Conservation (phyloP, 2,888 invertebrate genomes). For the Tachystola acroxantha region DNA sequence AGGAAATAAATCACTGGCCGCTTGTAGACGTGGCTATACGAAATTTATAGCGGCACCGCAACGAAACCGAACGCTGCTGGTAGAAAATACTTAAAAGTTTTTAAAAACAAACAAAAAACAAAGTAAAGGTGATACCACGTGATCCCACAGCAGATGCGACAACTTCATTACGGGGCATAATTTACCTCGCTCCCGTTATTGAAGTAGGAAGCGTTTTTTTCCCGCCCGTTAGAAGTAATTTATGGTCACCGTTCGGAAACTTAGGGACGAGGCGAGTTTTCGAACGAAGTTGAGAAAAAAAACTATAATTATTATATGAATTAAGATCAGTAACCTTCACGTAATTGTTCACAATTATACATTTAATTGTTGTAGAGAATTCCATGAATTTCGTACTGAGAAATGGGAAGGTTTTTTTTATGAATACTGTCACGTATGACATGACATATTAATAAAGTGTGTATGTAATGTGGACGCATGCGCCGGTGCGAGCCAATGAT, state of each 20-base stretch:
- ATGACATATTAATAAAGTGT: conserved; percentile 6
- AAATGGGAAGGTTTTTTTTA: conserved; percentile 6
- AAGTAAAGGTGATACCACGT: conserved; percentile 33
- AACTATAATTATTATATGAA: conserved; percentile 19
- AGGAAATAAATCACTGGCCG: conserved; percentile 70
- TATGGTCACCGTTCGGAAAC: conserved; percentile 56
- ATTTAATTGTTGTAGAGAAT: conserved; percentile 7
- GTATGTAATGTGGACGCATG: neutral
- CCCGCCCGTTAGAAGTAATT: conserved; percentile 60
- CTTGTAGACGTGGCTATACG: conserved; percentile 59
- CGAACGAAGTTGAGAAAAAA: conserved; percentile 25
- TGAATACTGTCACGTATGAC: conserved; percentile 9
- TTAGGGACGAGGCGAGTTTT: conserved; percentile 30
- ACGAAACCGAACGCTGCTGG: conserved; percentile 36
- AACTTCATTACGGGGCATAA: conserved; percentile 66
- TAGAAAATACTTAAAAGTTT: conserved; percentile 55
- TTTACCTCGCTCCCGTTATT: conserved; percentile 71
- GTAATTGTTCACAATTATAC: conserved; percentile 20
- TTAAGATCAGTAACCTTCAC: conserved; percentile 23
- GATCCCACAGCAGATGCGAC: conserved; percentile 65
- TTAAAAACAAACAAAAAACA: conserved; percentile 43
- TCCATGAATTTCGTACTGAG: conserved; percentile 6
- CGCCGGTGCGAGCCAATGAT: neutral
- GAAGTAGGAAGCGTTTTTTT: conserved; percentile 59
- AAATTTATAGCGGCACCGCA: conserved; percentile 69